Percentiles rank a stretch among this genome's conserved stretches.
Conservation (phyloP, 2,888 invertebrate genomes). For the Perithous albicinctus region DNA sequence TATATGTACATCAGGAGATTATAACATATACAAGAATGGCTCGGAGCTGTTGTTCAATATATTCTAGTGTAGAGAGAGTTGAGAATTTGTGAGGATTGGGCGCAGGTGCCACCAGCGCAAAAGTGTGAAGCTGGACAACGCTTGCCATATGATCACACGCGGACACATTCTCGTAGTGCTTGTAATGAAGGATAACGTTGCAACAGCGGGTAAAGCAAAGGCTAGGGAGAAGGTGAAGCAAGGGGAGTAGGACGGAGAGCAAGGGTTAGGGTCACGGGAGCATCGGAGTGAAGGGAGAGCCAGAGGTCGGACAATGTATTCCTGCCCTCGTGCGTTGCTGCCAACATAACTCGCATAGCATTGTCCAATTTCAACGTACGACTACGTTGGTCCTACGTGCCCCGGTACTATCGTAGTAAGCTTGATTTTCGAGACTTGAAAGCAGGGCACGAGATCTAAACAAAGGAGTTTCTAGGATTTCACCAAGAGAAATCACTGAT, state of each 20-base stretch:
- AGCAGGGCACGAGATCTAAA: background rate
- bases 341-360: slow-evolving; percentile 76
- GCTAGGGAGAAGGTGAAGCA: slow-evolving; percentile 44
- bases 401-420: slow-evolving; percentile 3
- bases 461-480: background rate
- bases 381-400: slow-evolving; percentile 47
- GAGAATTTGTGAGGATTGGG: slow-evolving; percentile 8
- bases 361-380: slow-evolving; percentile 73
- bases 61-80: background rate
- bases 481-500: slow-evolving; percentile 19
- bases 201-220: slow-evolving; percentile 39
- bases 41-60: background rate
- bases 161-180: slow-evolving; percentile 19
- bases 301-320: slow-evolving; percentile 70
- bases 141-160: background rate
- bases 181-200: slow-evolving; percentile 49
- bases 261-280: slow-evolving; percentile 61
- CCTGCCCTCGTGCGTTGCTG: slow-evolving; percentile 35
- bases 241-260: slow-evolving; percentile 40
- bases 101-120: slow-evolving; percentile 24
- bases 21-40: slow-evolving; percentile 1
- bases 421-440: background rate
- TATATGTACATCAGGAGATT: slow-evolving; percentile 1
- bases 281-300: slow-evolving; percentile 15
- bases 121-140: slow-evolving; percentile 27